These are phyloP conservation scores for Drosophila carrolli DNA, from an alignment of 1,140 invertebrate genomes.

Conservation along the genomic window DNA sequence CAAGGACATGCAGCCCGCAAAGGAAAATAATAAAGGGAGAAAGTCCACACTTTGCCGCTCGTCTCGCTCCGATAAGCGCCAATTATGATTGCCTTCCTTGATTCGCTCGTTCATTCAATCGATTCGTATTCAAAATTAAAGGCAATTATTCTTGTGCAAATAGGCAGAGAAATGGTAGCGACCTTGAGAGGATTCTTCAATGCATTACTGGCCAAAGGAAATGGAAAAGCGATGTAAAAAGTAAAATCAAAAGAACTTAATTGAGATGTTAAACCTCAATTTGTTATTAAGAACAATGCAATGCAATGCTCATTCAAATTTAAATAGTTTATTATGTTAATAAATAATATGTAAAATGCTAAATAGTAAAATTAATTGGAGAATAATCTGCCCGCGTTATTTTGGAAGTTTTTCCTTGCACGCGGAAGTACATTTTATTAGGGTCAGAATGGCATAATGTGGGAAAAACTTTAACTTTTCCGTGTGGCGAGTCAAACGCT, in stretches of 20 bases:
- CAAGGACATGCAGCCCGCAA: conserved; percentile 25
- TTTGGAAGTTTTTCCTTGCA: conserved; percentile 1
- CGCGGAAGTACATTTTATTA: not conserved
- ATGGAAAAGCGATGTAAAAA: conserved; percentile 25
- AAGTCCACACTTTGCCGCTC: conserved; percentile 17
- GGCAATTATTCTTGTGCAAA: conserved; percentile 71
- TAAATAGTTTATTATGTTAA: too few species aligned
- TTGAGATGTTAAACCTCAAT: not conserved
- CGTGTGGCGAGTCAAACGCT: conserved; percentile 45
- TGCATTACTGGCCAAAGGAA: conserved; percentile 18
- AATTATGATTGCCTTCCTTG: conserved; percentile 64
- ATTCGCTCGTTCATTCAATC: conserved; percentile 26
- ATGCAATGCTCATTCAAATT: too few species aligned
- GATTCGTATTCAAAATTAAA: conserved; percentile 69
- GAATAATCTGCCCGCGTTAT: conserved; percentile 1
- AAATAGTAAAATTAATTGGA: not conserved
- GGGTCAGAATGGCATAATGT: not conserved
- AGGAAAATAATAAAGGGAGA: not conserved
- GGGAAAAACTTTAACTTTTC: conserved; percentile 18
- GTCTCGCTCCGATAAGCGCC: conserved; percentile 38
- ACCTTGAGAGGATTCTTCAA: conserved; percentile 22
- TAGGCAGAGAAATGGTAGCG: conserved; percentile 33
- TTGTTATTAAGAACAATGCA: not conserved
- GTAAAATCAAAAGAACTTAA: not conserved
- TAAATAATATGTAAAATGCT: not conserved